Base-by-base conservation (phyloP, 2,888 invertebrate species). In the Napeogenes inachia region DNA sequence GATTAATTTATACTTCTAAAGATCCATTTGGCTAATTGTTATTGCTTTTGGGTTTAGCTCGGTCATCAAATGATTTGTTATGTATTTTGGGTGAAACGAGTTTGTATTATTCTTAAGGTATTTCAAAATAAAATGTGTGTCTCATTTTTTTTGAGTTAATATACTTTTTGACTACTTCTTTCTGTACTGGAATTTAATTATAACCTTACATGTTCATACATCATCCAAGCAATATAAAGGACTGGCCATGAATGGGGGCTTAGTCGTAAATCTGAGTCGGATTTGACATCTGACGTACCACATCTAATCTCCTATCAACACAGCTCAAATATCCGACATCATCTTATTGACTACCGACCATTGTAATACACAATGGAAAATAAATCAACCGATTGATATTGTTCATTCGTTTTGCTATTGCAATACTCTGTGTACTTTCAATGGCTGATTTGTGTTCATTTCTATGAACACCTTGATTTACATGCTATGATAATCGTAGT, bases 261-360 rank as follows among this genome's bases (percentile, higher is more conserved):
- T 56, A 63, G 66, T 68, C 65, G 68, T 74, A 75, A 72, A 73
- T 74, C 74, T 70, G 64, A 65, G 68, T 72, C 71, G 70, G 66
- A 63, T 71, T 68, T 68, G 72, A 72, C 69, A 67, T 62, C 59
- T 63, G 66, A 67, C 71, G 66, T 61, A 62, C 71, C 73, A 64
- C 71, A 64, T 72, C 75, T 73, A 75, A 75, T 76, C 75, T 72
- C 64, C 67, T 69, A 74, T 75, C 75, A 75, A 73, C 71, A 70
- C 68, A 67, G 68, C 64, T 64, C 62, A 66, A 68, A 68, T 70
- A 68, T 70, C 65, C 66, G 69, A 70, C 70, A 68, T 67, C 61
- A 70, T 70, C 69, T 67, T 71, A 75, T 74, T 72, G 71, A 73
- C 71, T 72, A 69, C 67, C 64, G 63, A 38, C 58, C 55, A 62